phyloP scores from a whole-genome alignment of 92 coral and sea anemone species.

The Porites lobata region DNA sequence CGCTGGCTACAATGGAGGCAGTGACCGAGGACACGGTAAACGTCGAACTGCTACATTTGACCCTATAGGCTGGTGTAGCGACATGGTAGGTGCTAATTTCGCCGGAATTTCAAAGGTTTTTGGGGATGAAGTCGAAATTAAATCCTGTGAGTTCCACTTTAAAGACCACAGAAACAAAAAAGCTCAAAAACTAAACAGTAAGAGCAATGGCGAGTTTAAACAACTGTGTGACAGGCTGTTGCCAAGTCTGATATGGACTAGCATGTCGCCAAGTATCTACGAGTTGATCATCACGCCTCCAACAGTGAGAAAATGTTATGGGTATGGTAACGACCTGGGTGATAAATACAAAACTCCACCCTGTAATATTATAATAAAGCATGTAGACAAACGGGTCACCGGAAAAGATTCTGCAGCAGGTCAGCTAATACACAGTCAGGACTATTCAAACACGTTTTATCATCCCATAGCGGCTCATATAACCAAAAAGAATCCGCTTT shows the following conservation, averaged over 20 bases:
- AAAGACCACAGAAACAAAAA: slow-evolving; percentile 69
- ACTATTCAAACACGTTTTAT: no score
- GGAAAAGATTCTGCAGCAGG: no score
- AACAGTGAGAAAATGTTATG: slow-evolving; percentile 48
- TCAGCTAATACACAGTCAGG: no score
- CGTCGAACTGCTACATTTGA: slow-evolving; percentile 44
- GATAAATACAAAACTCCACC: no score
- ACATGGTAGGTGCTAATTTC: slow-evolving; percentile 75
- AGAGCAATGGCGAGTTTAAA: slow-evolving; percentile 55
- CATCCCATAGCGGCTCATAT: no score
- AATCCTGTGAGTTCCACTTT: slow-evolving; percentile 73
- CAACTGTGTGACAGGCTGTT: slow-evolving; percentile 61
- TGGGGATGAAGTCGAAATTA: slow-evolving; percentile 47
- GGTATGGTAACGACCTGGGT: slow-evolving; percentile 14
- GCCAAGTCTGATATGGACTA: slow-evolving; percentile 50
- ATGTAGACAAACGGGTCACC: no score
- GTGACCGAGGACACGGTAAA: slow-evolving; percentile 51
- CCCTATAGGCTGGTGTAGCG: slow-evolving; percentile 71
- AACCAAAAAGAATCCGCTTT: no score
- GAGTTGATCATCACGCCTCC: slow-evolving; percentile 45
- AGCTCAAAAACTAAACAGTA: slow-evolving; percentile 49
- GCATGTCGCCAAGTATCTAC: slow-evolving; percentile 42
- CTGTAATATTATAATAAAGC: no score
- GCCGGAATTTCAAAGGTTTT: slow-evolving; percentile 57
- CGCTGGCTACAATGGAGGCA: slow-evolving; percentile 58